phyloP scores from a whole-genome alignment of 2,888 invertebrate genomes.

The Emmelina monodactyla region DNA sequence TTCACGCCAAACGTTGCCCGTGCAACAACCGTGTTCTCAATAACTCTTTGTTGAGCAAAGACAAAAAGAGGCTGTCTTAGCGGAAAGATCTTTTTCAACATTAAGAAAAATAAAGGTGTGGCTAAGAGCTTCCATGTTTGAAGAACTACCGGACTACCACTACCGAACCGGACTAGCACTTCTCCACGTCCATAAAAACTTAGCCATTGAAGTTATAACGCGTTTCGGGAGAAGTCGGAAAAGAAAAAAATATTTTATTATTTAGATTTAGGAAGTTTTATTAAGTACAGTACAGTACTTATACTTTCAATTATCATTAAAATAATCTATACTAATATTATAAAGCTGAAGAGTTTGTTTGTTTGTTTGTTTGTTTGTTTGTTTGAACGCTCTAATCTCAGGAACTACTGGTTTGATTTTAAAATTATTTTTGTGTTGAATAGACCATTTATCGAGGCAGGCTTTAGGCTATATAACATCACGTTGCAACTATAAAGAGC shows the following conservation, averaged over 20 bases:
- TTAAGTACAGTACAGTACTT: no score
- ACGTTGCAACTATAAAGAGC: no score
- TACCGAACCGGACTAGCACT: constrained; percentile 10
- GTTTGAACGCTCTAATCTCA: background rate
- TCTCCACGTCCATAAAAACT: constrained; percentile 11
- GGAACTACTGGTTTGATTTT: no score
- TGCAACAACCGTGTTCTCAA: constrained; percentile 22
- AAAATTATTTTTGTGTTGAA: no score
- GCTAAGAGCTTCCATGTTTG: constrained; percentile 10
- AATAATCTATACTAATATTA: no score
- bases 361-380: constrained; percentile 2
- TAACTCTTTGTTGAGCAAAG: constrained; percentile 19
- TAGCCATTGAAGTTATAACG: constrained; percentile 9
- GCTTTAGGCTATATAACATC: no score
- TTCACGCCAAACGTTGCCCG: constrained; percentile 18
- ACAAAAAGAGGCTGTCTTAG: constrained; percentile 14
- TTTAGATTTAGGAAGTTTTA: constrained; percentile 5
- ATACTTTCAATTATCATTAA: no score
- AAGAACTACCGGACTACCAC: constrained; percentile 8
- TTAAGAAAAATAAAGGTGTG: constrained; percentile 11
- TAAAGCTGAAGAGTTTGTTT: no score
- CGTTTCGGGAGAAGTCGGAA: constrained; percentile 10
- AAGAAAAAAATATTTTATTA: constrained; percentile 10
- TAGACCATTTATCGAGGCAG: no score
- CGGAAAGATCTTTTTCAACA: constrained; percentile 13